These are phyloP conservation scores for Gymnodraco acuticeps DNA, from an alignment of 2,797 vertebrate genomes.

Conservation along the genomic window DNA sequence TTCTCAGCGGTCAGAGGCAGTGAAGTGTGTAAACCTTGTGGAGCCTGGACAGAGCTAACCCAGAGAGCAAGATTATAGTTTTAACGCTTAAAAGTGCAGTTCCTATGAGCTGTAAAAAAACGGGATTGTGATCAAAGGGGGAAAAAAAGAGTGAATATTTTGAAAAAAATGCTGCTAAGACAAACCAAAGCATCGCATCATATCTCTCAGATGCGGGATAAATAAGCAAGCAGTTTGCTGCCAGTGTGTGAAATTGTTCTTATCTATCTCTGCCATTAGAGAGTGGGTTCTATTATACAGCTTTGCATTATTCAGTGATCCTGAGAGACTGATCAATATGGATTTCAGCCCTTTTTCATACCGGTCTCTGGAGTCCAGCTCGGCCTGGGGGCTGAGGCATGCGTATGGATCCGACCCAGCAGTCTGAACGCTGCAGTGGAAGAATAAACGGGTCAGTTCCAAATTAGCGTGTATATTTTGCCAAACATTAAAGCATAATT, in stretches of 20 bases:
- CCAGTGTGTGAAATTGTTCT: constrained; percentile 77
- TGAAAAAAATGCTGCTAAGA: neutral
- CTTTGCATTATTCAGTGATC: constrained; percentile 84
- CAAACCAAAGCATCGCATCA: neutral
- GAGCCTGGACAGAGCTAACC: constrained; percentile 37
- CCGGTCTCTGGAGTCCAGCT: constrained; percentile 62
- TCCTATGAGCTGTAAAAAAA: constrained; percentile 13
- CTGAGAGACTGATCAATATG: constrained; percentile 80
- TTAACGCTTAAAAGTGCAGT: constrained; percentile 15
- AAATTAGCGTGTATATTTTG: neutral
- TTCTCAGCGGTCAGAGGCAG: constrained; percentile 33
- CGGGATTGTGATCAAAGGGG: constrained; percentile 9
- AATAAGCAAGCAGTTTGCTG: constrained; percentile 70
- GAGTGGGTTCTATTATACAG: constrained; percentile 81
- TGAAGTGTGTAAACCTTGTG: constrained; percentile 33
- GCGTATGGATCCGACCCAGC: constrained; percentile 56
- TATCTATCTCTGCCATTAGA: constrained; percentile 84
- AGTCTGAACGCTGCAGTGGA: constrained; percentile 12
- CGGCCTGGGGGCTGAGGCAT: constrained; percentile 43
- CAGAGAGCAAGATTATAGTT: constrained; percentile 18
- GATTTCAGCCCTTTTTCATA: constrained; percentile 70
- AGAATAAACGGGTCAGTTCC: neutral
- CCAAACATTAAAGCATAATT: neutral
- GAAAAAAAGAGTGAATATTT: neutral
- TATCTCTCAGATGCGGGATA: constrained; percentile 62